Evolutionary conservation across 2,797 vertebrate genomes (phyloP), one percentile per base, ranked within the genome.

Genomic region (Notolepis coatsorum): DNA sequence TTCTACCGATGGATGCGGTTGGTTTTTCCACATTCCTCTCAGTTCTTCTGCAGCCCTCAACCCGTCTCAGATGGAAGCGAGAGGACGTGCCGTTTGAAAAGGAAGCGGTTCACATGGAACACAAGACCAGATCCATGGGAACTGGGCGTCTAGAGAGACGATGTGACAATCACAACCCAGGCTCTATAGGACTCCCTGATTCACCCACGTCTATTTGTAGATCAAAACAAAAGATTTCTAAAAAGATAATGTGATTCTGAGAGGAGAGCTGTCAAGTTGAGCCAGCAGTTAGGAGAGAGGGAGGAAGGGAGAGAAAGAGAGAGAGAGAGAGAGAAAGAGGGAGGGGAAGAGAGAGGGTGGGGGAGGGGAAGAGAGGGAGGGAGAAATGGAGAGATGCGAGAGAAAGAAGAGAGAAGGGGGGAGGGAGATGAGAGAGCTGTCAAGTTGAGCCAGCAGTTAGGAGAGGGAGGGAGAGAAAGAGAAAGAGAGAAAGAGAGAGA

Each of bases 221-320:
- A 54, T 61, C 53, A 48, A 65, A 66, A 58, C 13, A 25, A 24
- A 21, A 49, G 5, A 30, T 63, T 45, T 76, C 24, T 71, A 7
- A 1, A 7, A 1, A 45, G 43, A 31, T 60, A 31, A 50, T 33
- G 21, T 9, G 49, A 54, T 60, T 47, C 45, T 17, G 23, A 75
- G 50, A 56, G 66, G 57, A 50, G 52, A 60, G 48, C 48, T 31
- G 48, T 55, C 62, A 28, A 66, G 51, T 23, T 5, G 58, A 51
- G 18, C n/a, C n/a, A n/a, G n/a, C n/a, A n/a, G n/a, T n/a, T n/a
- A n/a, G n/a, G n/a, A 25, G 49, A 48, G 46, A 70, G 23, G 68
- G 49, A 73, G 12, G 6, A n/a, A 3, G 30, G 5, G 1, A n/a
- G 9, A 7, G 33, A 35, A 13, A 13, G 12, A 37, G 1, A 13